Base-by-base conservation (phyloP, 2,888 invertebrate species). In the Andrena hattorfiana region DNA sequence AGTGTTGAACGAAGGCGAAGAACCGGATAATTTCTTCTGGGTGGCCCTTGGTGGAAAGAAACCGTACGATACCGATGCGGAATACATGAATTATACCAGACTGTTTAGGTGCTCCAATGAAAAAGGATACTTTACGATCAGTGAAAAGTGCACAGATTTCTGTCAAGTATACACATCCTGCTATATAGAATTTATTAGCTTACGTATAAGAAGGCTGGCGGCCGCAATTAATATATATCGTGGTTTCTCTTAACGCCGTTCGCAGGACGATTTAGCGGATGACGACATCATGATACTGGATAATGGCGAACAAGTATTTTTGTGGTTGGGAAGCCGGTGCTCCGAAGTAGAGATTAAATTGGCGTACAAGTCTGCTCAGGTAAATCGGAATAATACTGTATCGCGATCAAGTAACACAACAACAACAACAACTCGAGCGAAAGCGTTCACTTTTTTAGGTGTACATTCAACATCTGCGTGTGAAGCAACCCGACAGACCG, bases 251-350 rank as follows among this genome's bases (percentile, higher is more conserved):
- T 13, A 6, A 66, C 62, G 1, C 2, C 2, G n/a, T 81, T 56
- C 13, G 23, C 94, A 99, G 97, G 99, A 99, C 94, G 99, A 99
- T 94, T 95, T 99, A 89, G 99, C 99, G 0, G 99, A 99, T 94
- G 99, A 99, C 94, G 99, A 99, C 94, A 99, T 99, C 51, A 99
- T 99, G 99, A 98, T 99, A 88, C 95, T 99, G 88, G 99, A 99
- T 94, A 99, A 99, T 93, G 99, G 99, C 3, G 98, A 98, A 90
- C 98, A 99, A 94, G 98, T 99, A 75, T 99, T 99, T 95, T 95
- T 99, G 72, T 99, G 99, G 99, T 96, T 99, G 74, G 99, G 99
- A 10, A 97, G 98, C 75, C 97, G 97, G 89, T 99, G 99, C 92
- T 99, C 99, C 77, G 99, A 99, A 95, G 99, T 99, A 4, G 99